phyloP scores from a whole-genome alignment of 2,797 vertebrate species.

The Pempheris klunzingeri region DNA sequence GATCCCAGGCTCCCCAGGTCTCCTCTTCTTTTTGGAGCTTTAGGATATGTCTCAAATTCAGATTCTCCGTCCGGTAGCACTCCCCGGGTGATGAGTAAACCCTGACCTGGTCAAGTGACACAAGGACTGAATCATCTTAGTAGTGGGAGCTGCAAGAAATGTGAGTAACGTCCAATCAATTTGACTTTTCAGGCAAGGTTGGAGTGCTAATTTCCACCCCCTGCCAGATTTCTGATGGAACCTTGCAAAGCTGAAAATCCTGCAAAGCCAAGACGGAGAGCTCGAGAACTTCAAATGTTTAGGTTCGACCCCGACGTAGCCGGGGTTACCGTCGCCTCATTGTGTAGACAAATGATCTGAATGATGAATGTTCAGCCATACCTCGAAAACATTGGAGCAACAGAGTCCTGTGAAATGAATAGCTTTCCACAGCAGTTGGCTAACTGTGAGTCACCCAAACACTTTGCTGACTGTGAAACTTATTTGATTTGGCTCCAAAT shows the following conservation, averaged over 20 bases:
- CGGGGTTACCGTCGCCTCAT: slow-evolving; percentile 7
- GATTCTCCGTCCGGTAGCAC: background rate
- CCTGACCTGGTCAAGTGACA: slow-evolving; percentile 31
- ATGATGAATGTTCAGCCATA: background rate
- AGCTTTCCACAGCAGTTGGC: slow-evolving; percentile 45
- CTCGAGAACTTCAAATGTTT: background rate
- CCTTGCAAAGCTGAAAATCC: slow-evolving; percentile 7
- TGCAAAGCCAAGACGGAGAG: slow-evolving; percentile 7
- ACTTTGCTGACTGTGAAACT: slow-evolving; percentile 44
- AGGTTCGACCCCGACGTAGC: background rate
- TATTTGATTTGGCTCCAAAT: slow-evolving; percentile 42
- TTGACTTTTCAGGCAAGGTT: slow-evolving; percentile 17
- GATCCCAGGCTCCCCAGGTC: too few relatives aligned
- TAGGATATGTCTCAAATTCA: slow-evolving; percentile 15
- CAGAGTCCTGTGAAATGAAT: slow-evolving; percentile 30
- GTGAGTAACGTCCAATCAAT: slow-evolving; percentile 37
- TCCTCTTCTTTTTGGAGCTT: background rate
- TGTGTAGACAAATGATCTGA: slow-evolving; percentile 16
- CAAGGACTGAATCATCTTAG: slow-evolving; percentile 36
- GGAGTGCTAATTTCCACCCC: slow-evolving; percentile 41
- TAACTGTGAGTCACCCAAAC: slow-evolving; percentile 59
- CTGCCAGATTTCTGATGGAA: slow-evolving; percentile 40
- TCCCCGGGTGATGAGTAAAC: slow-evolving; percentile 19
- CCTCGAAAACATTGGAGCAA: slow-evolving; percentile 7
- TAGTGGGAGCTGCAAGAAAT: slow-evolving; percentile 44